Evolutionary conservation across 2,797 vertebrate genomes (phyloP).

Genomic region (Gambelia wislizenii): DNA sequence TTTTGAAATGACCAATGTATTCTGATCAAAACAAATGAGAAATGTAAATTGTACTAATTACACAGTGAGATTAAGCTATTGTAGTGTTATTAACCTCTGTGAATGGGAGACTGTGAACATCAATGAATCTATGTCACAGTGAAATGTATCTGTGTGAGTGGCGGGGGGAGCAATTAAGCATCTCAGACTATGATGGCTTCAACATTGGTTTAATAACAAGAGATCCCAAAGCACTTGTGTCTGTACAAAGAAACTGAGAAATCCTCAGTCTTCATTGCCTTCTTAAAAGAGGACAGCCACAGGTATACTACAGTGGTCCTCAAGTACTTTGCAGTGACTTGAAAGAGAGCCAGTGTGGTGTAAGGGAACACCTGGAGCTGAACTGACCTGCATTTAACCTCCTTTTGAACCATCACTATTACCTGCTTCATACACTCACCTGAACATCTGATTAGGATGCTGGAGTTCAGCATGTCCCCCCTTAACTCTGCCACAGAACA

Average conservation of each 20-base stretch:
- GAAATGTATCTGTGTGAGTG: constrained; percentile 1
- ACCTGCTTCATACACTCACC: background rate
- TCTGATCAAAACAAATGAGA: constrained; percentile 31
- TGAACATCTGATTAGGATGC: background rate
- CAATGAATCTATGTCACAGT: constrained; percentile 16
- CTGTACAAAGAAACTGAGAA: background rate
- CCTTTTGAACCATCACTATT: background rate
- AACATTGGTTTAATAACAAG: background rate
- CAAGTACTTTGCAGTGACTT: background rate
- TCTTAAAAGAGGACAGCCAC: background rate
- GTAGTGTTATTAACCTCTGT: constrained; percentile 2
- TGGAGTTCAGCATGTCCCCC: background rate
- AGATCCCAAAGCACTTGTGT: background rate
- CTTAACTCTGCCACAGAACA: background rate
- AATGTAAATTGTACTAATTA: constrained; percentile 28
- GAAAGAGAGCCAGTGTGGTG: background rate
- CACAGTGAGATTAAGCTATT: background rate
- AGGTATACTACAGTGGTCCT: background rate
- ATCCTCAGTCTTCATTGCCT: background rate
- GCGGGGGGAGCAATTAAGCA: background rate
- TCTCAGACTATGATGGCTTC: background rate
- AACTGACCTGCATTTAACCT: background rate
- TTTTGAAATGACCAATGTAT: background rate
- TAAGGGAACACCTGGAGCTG: too few species aligned
- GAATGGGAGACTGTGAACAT: constrained; percentile 8